Percentiles rank a stretch among this genome's conserved stretches.
phyloP scores from a whole-genome alignment of 2,113 vertebrate species.

The Xyrauchen texanus region DNA sequence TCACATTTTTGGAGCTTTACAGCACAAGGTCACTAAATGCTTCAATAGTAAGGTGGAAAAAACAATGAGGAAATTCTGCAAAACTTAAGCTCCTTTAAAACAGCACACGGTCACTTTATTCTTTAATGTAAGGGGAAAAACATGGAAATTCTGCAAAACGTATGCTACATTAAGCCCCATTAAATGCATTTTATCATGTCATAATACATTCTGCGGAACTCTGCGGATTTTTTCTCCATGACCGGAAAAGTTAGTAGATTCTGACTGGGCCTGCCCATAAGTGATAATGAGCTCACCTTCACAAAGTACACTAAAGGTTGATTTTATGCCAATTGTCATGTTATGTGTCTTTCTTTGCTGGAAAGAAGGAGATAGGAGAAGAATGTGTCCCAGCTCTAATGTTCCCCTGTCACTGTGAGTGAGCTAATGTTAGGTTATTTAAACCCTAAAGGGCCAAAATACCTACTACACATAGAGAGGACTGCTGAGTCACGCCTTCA shows the following conservation, averaged over 20 bases:
- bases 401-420: background rate
- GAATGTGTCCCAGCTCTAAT: background rate
- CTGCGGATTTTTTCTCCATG: no score
- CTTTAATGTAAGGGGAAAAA: no score
- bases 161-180: background rate
- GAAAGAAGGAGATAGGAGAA: background rate
- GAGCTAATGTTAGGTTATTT: conserved; percentile 27
- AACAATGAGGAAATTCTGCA: no score
- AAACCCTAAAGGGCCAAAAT: conserved; percentile 1
- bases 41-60: no score
- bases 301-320: background rate
- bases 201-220: background rate
- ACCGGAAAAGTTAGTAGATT: no score
- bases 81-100: no score
- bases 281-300: background rate
- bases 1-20: no score
- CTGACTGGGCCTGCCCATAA: background rate
- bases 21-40: no score
- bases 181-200: background rate
- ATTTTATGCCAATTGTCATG: background rate
- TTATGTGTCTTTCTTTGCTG: background rate
- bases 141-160: no score
- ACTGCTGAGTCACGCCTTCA: background rate
- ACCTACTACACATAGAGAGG: conserved; percentile 1
- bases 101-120: no score